phyloP scores from a whole-genome alignment of 2,888 invertebrate genomes.

The Drepanosiphum platanoidis region DNA sequence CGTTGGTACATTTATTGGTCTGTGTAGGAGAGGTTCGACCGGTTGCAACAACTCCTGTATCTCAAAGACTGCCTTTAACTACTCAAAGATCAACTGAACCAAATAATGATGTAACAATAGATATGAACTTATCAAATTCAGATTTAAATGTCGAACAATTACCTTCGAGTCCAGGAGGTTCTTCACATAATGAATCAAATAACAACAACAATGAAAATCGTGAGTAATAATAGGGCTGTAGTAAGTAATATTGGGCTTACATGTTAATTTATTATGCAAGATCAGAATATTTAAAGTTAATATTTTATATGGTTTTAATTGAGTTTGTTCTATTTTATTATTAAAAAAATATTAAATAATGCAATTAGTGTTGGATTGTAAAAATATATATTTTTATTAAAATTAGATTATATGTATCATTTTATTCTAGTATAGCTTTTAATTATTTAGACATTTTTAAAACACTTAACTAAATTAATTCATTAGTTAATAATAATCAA shows the following conservation, averaged over 20 bases:
- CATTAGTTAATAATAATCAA: too few relatives aligned
- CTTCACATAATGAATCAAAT: conserved; percentile 55
- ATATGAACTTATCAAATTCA: conserved; percentile 45
- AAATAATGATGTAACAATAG: conserved; percentile 52
- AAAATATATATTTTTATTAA: background rate
- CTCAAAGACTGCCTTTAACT: conserved; percentile 49
- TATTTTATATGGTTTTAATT: background rate
- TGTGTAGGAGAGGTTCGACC: conserved; percentile 39
- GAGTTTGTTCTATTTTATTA: too few relatives aligned
- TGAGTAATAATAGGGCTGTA: conserved; percentile 11
- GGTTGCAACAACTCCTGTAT: conserved; percentile 38
- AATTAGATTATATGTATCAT: too few relatives aligned
- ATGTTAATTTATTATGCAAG: background rate
- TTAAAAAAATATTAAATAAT: too few relatives aligned
- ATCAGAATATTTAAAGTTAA: background rate
- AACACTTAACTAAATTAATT: too few relatives aligned
- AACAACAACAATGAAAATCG: conserved; percentile 59
- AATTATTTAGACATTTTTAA: too few relatives aligned
- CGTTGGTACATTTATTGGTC: background rate
- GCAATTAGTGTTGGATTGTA: background rate
- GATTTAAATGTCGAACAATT: conserved; percentile 47
- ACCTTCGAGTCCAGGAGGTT: conserved; percentile 40
- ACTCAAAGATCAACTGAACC: conserved; percentile 26
- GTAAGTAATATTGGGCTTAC: background rate
- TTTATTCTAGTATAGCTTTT: too few relatives aligned